These are phyloP conservation scores for Mechanitis messenoides DNA, from an alignment of 2,888 invertebrate genomes.

Conservation along the genomic window DNA sequence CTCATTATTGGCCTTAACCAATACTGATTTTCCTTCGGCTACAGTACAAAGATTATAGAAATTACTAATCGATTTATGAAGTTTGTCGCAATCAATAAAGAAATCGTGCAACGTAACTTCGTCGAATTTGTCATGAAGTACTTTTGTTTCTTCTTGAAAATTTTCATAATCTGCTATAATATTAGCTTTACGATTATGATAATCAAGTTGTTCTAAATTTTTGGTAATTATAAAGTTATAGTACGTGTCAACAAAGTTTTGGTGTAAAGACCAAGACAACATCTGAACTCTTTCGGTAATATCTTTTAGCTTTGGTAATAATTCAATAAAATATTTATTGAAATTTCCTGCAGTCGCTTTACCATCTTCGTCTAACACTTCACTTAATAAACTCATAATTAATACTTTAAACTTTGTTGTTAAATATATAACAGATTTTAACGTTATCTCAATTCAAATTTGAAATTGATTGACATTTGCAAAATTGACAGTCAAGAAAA, in stretches of 20 bases:
- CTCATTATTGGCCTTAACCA: slow-evolving; percentile 61
- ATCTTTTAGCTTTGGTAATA: slow-evolving; percentile 52
- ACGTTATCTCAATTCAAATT: no score
- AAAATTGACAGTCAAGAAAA: no score
- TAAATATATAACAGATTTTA: not conserved
- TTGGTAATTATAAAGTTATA: slow-evolving; percentile 57
- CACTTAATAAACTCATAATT: slow-evolving; percentile 63
- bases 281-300: slow-evolving; percentile 57
- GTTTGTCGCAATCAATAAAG: slow-evolving; percentile 41
- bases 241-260: slow-evolving; percentile 58
- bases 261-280: slow-evolving; percentile 61
- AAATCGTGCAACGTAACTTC: slow-evolving; percentile 48
- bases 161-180: slow-evolving; percentile 47
- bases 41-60: slow-evolving; percentile 50
- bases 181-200: slow-evolving; percentile 54
- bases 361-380: slow-evolving; percentile 56
- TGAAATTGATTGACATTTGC: no score
- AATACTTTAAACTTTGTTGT: not conserved
- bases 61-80: slow-evolving; percentile 41
- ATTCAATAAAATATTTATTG: slow-evolving; percentile 51
- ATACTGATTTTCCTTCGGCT: slow-evolving; percentile 50
- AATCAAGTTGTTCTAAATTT: slow-evolving; percentile 64
- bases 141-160: slow-evolving; percentile 39
- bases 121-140: slow-evolving; percentile 40
- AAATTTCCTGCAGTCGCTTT: slow-evolving; percentile 52